Percentiles rank a stretch among this genome's conserved stretches.
phyloP scores from a whole-genome alignment of 2,888 invertebrate genomes.

The Dascillus cervinus region DNA sequence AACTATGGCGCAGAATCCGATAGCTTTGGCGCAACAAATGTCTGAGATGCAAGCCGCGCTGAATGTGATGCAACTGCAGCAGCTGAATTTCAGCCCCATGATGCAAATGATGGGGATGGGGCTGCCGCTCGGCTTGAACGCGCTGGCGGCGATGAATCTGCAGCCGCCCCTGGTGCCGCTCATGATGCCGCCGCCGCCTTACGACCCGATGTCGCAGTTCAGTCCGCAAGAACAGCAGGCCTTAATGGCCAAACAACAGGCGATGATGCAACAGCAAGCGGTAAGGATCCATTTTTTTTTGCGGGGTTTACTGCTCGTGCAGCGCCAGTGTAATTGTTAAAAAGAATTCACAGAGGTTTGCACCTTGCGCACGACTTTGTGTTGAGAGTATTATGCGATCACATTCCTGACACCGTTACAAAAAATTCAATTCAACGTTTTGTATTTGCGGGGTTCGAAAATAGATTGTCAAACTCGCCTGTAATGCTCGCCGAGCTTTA shows the following conservation, averaged over 20 bases:
- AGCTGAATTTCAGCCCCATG: constrained; percentile 83
- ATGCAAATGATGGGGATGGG: constrained; percentile 85
- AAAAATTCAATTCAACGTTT: too few relatives aligned
- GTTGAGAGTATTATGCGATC: too few relatives aligned
- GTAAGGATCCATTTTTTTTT: constrained; percentile 42
- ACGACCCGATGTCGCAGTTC: constrained; percentile 60
- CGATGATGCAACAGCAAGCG: constrained; percentile 61
- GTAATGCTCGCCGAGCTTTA: too few relatives aligned
- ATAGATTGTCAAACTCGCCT: too few relatives aligned
- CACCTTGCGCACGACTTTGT: too few relatives aligned
- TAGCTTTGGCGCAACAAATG: constrained; percentile 64
- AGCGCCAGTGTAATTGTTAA: too few relatives aligned
- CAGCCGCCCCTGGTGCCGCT: constrained; percentile 86
- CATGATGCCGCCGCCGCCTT: constrained; percentile 79
- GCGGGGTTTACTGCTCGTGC: too few relatives aligned
- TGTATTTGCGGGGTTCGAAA: too few relatives aligned
- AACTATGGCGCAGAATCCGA: constrained; percentile 42
- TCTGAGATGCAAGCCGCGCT: constrained; percentile 79
- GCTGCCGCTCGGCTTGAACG: constrained; percentile 70
- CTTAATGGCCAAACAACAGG: constrained; percentile 64
- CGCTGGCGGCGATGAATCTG: constrained; percentile 88
- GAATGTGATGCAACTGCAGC: constrained; percentile 78
- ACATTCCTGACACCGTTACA: too few relatives aligned
- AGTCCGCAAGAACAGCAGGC: constrained; percentile 45
- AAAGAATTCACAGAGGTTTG: too few relatives aligned